Conservation (phyloP, 2,113 vertebrate genomes). For the Silurus meridionalis region DNA sequence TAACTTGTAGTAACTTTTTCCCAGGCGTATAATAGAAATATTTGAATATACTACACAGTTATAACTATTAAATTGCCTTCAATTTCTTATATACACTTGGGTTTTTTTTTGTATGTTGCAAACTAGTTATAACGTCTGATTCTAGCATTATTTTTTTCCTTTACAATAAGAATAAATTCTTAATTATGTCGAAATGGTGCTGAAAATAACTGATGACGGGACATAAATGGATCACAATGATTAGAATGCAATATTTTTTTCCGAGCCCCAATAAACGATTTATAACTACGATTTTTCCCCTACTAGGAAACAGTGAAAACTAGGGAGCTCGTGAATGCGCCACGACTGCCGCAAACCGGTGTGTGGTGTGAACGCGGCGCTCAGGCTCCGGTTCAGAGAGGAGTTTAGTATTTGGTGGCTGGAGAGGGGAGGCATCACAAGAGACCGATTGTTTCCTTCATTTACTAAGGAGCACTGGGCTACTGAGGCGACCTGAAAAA, state of each 20-base stretch:
- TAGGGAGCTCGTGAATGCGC: background rate
- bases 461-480: conserved; percentile 34
- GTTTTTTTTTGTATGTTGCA: background rate
- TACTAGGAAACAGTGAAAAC: background rate
- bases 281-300: background rate
- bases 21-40: background rate
- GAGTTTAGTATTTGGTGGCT: conserved; percentile 64
- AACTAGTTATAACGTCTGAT: background rate
- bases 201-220: background rate
- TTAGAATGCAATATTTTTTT: background rate
- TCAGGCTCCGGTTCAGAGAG: conserved; percentile 43
- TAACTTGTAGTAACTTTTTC: background rate
- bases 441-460: conserved; percentile 64
- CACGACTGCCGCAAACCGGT: conserved; percentile 26
- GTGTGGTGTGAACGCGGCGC: background rate
- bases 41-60: too few species aligned
- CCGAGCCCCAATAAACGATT: too few species aligned
- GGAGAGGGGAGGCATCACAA: conserved; percentile 62
- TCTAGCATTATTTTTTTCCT: background rate
- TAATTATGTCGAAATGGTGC: background rate
- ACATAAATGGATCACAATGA: background rate
- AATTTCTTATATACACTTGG: too few species aligned
- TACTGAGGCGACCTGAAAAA: conserved; percentile 5
- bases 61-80: too few species aligned
- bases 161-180: background rate